Percentiles rank a stretch among this genome's conserved stretches.
These are phyloP conservation scores for Epizoanthus fatuus DNA, from an alignment of 92 coral and sea anemone genomes.

Conservation along the genomic window DNA sequence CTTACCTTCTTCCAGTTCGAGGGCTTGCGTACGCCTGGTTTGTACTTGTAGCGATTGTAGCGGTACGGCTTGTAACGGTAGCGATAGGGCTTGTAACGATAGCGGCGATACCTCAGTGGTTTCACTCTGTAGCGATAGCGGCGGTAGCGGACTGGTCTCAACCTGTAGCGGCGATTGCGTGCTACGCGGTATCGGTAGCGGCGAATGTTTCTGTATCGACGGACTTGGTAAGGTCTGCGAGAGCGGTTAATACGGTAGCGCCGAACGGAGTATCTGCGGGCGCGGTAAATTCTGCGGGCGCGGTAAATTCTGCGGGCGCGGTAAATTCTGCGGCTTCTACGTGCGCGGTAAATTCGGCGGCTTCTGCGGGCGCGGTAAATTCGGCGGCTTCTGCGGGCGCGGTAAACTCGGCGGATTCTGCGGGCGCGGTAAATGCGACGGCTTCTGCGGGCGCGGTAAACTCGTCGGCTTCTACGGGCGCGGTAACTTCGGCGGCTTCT, in stretches of 20 bases:
- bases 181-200: not conserved
- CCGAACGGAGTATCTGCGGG: conserved; percentile 12
- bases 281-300: conserved; percentile 5
- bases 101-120: too few species aligned
- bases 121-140: not conserved
- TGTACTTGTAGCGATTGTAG: conserved; percentile 16
- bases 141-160: conserved; percentile 21
- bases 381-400: conserved; percentile 6
- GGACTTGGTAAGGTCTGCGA: not conserved
- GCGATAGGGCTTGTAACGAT: not conserved
- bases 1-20: conserved; percentile 35
- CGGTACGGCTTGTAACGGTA: not conserved
- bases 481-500: conserved; percentile 3
- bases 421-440: not conserved
- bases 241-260: conserved; percentile 11
- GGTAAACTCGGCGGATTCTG: not conserved
- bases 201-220: not conserved
- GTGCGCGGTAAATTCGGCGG: not conserved
- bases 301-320: not conserved
- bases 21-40: not conserved
- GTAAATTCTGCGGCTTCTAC: not conserved
- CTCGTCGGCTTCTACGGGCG: not conserved
- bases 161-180: conserved; percentile 27
- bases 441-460: not conserved
- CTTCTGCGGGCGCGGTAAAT: not conserved